A percentile compares a stretch with the other conserved stretches of the same genome.
phyloP scores from a whole-genome alignment of 1,140 invertebrate genomes.

The Matsumurasca onukii region DNA sequence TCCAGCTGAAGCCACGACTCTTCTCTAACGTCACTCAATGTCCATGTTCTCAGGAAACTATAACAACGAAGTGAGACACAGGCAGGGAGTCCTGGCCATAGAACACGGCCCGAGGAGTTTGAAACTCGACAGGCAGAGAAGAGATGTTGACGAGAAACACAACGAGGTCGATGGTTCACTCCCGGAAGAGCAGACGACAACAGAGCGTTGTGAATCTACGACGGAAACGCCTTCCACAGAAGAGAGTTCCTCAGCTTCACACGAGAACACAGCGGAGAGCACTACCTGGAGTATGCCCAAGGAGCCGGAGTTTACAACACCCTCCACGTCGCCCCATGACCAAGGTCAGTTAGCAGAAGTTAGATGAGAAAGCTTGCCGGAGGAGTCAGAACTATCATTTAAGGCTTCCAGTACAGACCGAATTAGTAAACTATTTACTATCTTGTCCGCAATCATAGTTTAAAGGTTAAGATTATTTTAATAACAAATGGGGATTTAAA shows the following conservation, averaged over 20 bases:
- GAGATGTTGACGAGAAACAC: slow-evolving; percentile 34
- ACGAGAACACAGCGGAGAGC: slow-evolving; percentile 33
- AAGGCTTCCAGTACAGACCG: no score
- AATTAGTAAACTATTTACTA: no score
- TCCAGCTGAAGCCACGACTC: slow-evolving; percentile 22
- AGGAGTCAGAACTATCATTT: no score
- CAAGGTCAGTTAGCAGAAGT: no score
- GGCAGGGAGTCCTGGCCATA: slow-evolving; percentile 47
- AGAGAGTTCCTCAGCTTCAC: slow-evolving; percentile 40
- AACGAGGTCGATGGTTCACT: slow-evolving; percentile 40
- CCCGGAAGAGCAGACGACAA: slow-evolving; percentile 34
- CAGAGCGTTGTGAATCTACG: slow-evolving; percentile 9
- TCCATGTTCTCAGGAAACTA: slow-evolving; percentile 35
- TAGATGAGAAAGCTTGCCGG: no score
- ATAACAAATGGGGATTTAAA: no score
- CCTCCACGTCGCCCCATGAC: slow-evolving; percentile 28
- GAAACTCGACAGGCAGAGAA: slow-evolving; percentile 39
- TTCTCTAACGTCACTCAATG: slow-evolving; percentile 25
- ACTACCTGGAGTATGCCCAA: slow-evolving; percentile 20
- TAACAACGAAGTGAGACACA: slow-evolving; percentile 33
- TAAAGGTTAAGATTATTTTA: no score
- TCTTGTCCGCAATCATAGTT: no score
- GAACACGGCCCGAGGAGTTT: slow-evolving; percentile 55
- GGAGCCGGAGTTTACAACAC: slow-evolving; percentile 7
- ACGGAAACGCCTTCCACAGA: slow-evolving; percentile 33